Evolutionary conservation across 2,113 vertebrate species (phyloP).

Genomic region (Pica pica): DNA sequence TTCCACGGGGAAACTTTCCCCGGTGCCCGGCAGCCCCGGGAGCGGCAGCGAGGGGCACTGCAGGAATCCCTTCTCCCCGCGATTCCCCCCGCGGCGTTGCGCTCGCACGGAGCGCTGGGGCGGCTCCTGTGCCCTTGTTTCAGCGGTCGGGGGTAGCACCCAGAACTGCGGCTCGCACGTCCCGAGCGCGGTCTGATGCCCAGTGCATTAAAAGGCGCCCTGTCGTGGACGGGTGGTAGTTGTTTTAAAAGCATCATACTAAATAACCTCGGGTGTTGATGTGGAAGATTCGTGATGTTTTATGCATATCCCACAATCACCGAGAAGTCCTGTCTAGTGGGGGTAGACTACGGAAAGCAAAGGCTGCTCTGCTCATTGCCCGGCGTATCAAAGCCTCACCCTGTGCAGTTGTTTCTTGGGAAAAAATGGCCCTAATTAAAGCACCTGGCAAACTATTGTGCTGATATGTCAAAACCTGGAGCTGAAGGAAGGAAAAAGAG

Average conservation of each 20-base stretch:
- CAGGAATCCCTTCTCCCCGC: background rate
- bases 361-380: fast-evolving
- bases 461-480: background rate
- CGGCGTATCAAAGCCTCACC: background rate
- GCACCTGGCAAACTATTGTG: background rate
- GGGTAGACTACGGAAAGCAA: background rate
- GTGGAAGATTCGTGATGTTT: background rate
- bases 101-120: background rate
- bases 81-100: fast-evolving
- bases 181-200: fast-evolving
- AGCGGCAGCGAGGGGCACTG: background rate
- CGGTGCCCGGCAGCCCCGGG: background rate
- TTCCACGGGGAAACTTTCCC: background rate
- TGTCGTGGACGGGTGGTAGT: fast-evolving
- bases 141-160: fast-evolving
- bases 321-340: fast-evolving
- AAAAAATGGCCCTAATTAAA: background rate
- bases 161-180: fast-evolving
- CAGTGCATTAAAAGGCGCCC: fast-evolving
- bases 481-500: background rate
- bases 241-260: fast-evolving
- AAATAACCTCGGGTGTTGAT: background rate
- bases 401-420: background rate
- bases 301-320: fast-evolving
- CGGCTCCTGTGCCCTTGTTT: fast-evolving